Conservation (phyloP, 2,888 invertebrate genomes). For the Arge pagana region DNA sequence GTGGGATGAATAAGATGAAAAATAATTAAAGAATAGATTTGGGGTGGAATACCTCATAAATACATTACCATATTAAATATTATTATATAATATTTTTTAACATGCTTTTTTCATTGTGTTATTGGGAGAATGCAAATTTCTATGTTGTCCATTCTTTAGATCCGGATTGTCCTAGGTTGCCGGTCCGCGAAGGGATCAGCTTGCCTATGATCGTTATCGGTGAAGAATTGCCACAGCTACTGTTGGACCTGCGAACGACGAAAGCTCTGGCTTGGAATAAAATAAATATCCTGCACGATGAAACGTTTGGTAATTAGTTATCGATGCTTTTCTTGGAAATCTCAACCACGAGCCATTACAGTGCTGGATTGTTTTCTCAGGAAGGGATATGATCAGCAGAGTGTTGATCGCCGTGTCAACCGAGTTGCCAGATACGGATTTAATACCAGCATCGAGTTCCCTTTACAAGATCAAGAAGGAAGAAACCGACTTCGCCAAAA, state of each 20-base stretch:
- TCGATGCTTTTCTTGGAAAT: not conserved
- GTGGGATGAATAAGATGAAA: too few relatives aligned
- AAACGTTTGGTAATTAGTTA: conserved; percentile 68
- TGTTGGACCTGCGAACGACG: conserved; percentile 73
- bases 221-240: conserved; percentile 76
- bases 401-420: conserved; percentile 65
- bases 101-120: too few relatives aligned
- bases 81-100: too few relatives aligned
- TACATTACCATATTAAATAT: too few relatives aligned
- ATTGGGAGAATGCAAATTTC: too few relatives aligned
- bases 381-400: conserved; percentile 68
- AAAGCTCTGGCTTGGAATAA: conserved; percentile 74
- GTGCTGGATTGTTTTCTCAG: conserved; percentile 57
- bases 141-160: too few relatives aligned
- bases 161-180: conserved; percentile 78
- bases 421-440: conserved; percentile 59
- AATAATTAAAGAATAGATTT: too few relatives aligned
- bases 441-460: conserved; percentile 60
- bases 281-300: conserved; percentile 73
- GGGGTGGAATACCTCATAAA: too few relatives aligned
- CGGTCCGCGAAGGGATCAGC: conserved; percentile 69
- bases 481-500: conserved; percentile 58
- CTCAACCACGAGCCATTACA: conserved; percentile 15
- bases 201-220: conserved; percentile 71
- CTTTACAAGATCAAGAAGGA: conserved; percentile 63